Evolutionary conservation across 2,113 vertebrate species (phyloP), one percentile per base, ranked within the genome.

Genomic region (Opisthocomus hoazin): DNA sequence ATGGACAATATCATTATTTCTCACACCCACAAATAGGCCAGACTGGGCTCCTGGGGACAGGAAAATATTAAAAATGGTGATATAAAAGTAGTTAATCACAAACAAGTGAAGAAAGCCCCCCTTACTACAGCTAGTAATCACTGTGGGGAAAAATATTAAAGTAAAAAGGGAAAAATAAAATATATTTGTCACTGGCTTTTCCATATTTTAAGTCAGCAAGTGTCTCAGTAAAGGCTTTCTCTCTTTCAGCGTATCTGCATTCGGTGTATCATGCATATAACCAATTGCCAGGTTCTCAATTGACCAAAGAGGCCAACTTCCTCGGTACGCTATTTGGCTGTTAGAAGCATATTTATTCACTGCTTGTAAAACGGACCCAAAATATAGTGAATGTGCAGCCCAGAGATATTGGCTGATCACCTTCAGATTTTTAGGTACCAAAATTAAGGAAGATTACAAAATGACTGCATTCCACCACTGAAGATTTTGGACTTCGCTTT

Each of bases 261-360:
- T 73, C 43, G 8, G 5, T n/a, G 5, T 58, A 58, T 54, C 23
- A 37, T 0, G 3, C 11, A 54, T 16, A 30, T 57, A 76, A 64
- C 18, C 17, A 30, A 53, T 48, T 58, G 43, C 12, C 21, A 63
- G 15, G 19, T 46, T 69, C 51, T 43, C 32, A 74, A 3, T 6
- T 71, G 29, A 78, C 30, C 8, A 17, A 29, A 79, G 29, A 45
- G 17, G 7, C 77, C 64, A 54, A 26, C 15, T 26, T 73, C 34
- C 21, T 54, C 46, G 2, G 1, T 46, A 56, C 0, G 0, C 15
- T 63, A 26, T 29, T 84, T n/a, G 9, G 41, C 36, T 61, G 51
- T 74, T 22, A 63, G 22, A 84, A 51, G 39, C 15, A 23, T 53
- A 54, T 48, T 70, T 86, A 83, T 64, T 78, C 50, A n/a, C 32